Evolutionary conservation across 2,888 invertebrate species (phyloP), one percentile per base, ranked within the genome.

Genomic region (Bruchidius siliquastri): DNA sequence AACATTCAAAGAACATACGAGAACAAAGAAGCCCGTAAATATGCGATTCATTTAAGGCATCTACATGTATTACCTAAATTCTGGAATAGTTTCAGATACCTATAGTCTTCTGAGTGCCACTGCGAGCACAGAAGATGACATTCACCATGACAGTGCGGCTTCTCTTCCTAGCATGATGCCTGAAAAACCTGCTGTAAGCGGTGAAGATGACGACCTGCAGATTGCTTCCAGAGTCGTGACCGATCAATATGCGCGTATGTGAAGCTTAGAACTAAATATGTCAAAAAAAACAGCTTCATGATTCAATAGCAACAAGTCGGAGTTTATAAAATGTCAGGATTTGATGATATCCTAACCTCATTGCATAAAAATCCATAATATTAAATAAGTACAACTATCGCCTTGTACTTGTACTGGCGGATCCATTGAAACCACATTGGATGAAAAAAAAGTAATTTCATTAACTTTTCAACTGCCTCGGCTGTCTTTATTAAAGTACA

Each of bases 1-100:
- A 83, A 82, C 69, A 81, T 82, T 22, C 83, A 85, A 74, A 81
- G 77, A 21, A 76, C 77, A 22, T 79, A 78, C 68, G 78, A 76
- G 22, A 72, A 73, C 20, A 76, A 78, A 74, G 79, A 78, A 73
- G 73, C 4, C 1, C 1, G 68, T 68, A 68, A 68, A 20, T 68
- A 18, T 20, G 2, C 21, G 13, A 49, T 49, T 49, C 13, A 13
- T 49, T 1, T 1, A 49, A 1, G 49, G 49, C 13, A 13, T 49
- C 6, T 49, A 49, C 1, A 13, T 18, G 18, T 13, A 13, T 13
- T 49, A 49, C 8, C 49, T 13, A 13, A 49, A 13, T 4, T 18
- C 1, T 8, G 6, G 6, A 18, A 8, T 49, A 49, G 49, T 49
- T 49, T 49, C 72, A 75, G 78, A 78, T 21, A 74, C 22, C 18